phyloP scores from a whole-genome alignment of 1,140 invertebrate genomes.

The Drosophila chauvacae region DNA sequence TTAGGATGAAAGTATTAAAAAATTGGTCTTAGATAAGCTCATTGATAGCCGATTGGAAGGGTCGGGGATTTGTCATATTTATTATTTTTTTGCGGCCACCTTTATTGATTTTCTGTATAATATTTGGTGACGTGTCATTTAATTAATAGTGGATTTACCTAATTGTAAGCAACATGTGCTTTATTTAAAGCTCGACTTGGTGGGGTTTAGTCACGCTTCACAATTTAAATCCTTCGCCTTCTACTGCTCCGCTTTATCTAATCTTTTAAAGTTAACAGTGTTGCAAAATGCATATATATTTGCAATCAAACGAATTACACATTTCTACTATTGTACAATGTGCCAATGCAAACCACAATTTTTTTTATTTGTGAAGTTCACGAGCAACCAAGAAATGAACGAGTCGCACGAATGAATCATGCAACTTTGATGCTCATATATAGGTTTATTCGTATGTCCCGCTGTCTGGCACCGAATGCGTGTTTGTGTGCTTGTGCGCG shows the following conservation, averaged over 20 bases:
- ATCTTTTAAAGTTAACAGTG: conserved; percentile 16
- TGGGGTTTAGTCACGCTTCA: background rate
- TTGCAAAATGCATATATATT: conserved; percentile 8
- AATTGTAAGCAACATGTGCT: conserved; percentile 12
- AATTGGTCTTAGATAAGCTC: no score
- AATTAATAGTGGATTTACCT: conserved; percentile 3
- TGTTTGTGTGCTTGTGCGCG: conserved; percentile 3
- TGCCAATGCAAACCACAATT: conserved; percentile 69
- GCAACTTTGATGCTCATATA: conserved; percentile 50
- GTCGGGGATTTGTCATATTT: conserved; percentile 22
- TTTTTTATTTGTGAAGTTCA: conserved; percentile 58
- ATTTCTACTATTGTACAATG: conserved; percentile 13
- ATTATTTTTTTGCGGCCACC: conserved; percentile 8
- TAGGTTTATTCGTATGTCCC: conserved; percentile 57
- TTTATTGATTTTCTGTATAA: conserved; percentile 52
- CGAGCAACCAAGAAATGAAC: conserved; percentile 18
- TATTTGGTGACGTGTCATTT: conserved; percentile 31
- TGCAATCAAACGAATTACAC: conserved; percentile 4
- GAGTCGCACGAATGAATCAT: conserved; percentile 56
- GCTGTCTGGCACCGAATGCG: conserved; percentile 19
- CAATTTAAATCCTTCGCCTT: background rate
- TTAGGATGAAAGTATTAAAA: background rate
- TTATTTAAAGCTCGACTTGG: background rate
- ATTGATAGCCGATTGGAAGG: no score
- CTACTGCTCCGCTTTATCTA: background rate